Conservation (phyloP, 2,797 vertebrate genomes). For the Masticophis lateralis region DNA sequence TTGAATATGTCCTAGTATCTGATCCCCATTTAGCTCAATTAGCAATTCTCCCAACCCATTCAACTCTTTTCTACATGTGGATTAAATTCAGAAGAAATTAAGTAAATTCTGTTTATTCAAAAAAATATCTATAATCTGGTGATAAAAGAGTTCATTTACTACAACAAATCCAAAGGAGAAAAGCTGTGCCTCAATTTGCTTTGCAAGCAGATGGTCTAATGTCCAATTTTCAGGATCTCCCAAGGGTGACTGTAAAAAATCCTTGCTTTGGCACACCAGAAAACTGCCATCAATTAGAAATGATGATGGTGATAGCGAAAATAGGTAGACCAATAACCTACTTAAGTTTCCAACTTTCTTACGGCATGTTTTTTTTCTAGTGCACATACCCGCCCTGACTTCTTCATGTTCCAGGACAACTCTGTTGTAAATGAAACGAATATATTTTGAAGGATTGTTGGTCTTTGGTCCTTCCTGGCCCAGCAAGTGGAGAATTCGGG, state of each 20-base stretch:
- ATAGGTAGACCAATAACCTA: neutral
- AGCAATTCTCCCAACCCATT: neutral
- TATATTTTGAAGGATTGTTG: slow-evolving; percentile 79
- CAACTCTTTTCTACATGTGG: neutral
- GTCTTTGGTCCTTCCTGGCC: slow-evolving; percentile 80
- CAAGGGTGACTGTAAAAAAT: too few species aligned
- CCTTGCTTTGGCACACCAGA: neutral
- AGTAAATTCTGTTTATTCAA: neutral
- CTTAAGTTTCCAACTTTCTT: neutral
- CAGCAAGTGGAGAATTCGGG: slow-evolving; percentile 78
- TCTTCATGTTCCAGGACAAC: slow-evolving; percentile 82
- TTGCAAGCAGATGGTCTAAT: neutral
- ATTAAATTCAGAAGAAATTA: neutral
- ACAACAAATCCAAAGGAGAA: neutral
- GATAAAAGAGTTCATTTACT: neutral
- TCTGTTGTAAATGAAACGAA: slow-evolving; percentile 82
- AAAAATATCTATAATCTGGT: neutral
- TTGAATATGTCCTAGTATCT: neutral
- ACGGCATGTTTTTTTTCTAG: neutral
- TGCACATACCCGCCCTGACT: slow-evolving; percentile 75
- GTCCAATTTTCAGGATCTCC: neutral
- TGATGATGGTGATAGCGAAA: neutral
- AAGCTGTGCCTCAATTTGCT: neutral
- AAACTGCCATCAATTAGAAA: too few species aligned
- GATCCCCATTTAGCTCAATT: neutral